Evolutionary conservation across 2,113 vertebrate species (phyloP), one percentile per base, ranked within the genome.

Genomic region (Chroicocephalus ridibundus): DNA sequence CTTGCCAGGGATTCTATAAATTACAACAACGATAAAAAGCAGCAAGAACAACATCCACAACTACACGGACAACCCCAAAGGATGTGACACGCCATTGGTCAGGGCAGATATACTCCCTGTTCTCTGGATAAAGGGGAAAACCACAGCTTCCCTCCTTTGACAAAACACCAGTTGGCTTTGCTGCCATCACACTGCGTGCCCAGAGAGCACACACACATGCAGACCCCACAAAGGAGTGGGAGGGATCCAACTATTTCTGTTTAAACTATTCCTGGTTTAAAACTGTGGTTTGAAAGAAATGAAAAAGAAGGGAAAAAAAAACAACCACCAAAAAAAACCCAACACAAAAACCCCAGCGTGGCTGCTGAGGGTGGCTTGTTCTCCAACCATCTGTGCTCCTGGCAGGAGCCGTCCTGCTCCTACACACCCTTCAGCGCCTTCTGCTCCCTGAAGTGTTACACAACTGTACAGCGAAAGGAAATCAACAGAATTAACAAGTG

Each of bases 361-460:
- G 95, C 82, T 95, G 89, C 66, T 69, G 86, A 95, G 83, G 65
- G 77, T 94, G 91, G 88, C 66, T 91, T 92, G 62, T 66, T 95
- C 91, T 93, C 36, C 96, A 91, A 49, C 86, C 96, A 94, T 95
- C 95, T 96, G 96, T 70, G 86, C 88, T 94, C 83, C 91, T 96
- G 94, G 92, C 92, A 95, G 58, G 26, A 94, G 61, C 72, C 1
- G 0, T 52, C 82, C 86, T 51, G 95, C 81, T 97, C 93, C 92
- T 93, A 95, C 94, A 94, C 86, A 93, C 85, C 94, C 86, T 94
- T 54, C 93, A 77, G 82, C 11, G 3, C 90, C 85, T 95, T 89
- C 88, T 96, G 94, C 93, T 94, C 83, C 86, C 81, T 77, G 15
- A 82, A 84, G 78, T 74, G 88, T 95, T 95, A 96, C 91, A 95